Percentiles rank a stretch among this genome's conserved stretches.
Conservation (phyloP, 2,888 invertebrate genomes). For the Lochmaea crataegi region DNA sequence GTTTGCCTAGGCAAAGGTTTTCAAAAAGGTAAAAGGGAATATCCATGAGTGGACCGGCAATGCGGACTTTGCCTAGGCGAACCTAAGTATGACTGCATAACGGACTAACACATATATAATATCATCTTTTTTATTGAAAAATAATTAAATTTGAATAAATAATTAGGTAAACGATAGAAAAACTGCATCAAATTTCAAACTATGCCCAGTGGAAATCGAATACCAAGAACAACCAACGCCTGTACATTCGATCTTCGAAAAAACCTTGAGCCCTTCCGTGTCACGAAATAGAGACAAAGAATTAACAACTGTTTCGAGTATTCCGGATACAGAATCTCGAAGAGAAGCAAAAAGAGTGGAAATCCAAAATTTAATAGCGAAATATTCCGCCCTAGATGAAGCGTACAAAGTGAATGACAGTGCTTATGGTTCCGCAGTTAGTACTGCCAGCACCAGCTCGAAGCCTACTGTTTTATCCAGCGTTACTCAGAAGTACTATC, state of each 20-base stretch:
- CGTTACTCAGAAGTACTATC: constrained; percentile 62
- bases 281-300: constrained; percentile 63
- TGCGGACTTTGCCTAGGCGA: too few species aligned
- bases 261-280: constrained; percentile 37
- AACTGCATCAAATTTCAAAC: constrained; percentile 64
- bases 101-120: too few species aligned
- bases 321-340: constrained; percentile 72
- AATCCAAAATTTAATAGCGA: constrained; percentile 83
- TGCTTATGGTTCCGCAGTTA: constrained; percentile 36
- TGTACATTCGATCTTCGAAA: constrained; percentile 58
- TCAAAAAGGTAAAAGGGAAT: too few species aligned
- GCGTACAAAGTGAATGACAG: constrained; percentile 67
- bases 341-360: constrained; percentile 85
- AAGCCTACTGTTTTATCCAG: constrained; percentile 62
- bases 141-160: constrained; percentile 62
- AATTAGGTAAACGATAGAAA: constrained; percentile 65
- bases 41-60: too few species aligned
- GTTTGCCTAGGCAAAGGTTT: too few species aligned
- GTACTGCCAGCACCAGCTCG: constrained; percentile 46
- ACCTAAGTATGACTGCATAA: too few species aligned
- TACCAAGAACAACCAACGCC: constrained; percentile 58
- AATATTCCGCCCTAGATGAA: constrained; percentile 84
- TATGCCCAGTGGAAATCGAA: constrained; percentile 70
- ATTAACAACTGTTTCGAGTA: constrained; percentile 62
- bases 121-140: too few species aligned